These are phyloP conservation scores for Grus americana DNA, from an alignment of 2,113 vertebrate genomes.

Conservation along the genomic window DNA sequence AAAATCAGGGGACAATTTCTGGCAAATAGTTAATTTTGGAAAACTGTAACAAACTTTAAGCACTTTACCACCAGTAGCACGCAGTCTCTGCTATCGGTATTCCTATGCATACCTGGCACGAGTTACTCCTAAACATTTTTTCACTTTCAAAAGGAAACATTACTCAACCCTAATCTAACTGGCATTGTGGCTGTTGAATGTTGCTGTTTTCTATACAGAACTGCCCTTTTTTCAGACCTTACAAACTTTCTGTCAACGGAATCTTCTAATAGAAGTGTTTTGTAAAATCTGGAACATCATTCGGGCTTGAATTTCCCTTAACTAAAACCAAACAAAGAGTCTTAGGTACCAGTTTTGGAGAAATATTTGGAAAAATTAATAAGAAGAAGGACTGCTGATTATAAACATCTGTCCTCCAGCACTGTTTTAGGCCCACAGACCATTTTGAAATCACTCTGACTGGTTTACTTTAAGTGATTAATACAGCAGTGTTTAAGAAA, in stretches of 20 bases:
- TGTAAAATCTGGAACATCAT: background rate
- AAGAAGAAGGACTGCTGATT: background rate
- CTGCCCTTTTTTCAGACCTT: background rate
- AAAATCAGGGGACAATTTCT: background rate
- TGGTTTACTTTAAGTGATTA: conserved; percentile 14
- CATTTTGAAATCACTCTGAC: background rate
- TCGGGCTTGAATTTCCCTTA: background rate
- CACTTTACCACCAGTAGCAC: background rate
- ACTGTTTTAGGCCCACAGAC: background rate
- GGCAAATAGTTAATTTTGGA: background rate
- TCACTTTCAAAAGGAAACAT: background rate
- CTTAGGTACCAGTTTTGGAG: background rate
- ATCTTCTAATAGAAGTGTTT: background rate
- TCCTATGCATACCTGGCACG: background rate
- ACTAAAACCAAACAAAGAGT: background rate
- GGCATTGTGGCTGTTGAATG: background rate
- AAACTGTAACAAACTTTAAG: background rate
- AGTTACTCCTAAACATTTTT: background rate
- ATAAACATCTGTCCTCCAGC: conserved; percentile 25
- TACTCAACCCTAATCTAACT: background rate
- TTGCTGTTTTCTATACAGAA: background rate
- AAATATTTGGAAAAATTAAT: background rate
- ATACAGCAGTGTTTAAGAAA: background rate
- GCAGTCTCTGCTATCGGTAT: background rate
- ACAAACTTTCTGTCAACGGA: background rate